phyloP scores from a whole-genome alignment of 2,888 invertebrate species.

The Lasioglossum zephyrum region DNA sequence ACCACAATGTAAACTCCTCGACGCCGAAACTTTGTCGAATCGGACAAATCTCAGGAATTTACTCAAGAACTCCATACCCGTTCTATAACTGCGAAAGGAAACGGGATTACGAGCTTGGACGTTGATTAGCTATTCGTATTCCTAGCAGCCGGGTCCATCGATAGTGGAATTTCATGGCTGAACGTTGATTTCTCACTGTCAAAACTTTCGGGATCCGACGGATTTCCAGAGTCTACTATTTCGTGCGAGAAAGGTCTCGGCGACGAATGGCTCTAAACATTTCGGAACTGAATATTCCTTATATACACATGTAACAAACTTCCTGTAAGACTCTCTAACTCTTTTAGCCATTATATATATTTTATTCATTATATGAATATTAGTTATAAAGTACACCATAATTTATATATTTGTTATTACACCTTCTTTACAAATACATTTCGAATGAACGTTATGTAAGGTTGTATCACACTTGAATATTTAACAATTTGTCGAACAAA shows the following conservation, averaged over 20 bases:
- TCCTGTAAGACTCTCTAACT: too few relatives aligned
- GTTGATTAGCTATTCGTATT: constrained; percentile 38
- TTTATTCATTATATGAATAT: too few relatives aligned
- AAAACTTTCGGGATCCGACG: background rate
- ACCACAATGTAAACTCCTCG: constrained; percentile 70
- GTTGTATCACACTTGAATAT: too few relatives aligned
- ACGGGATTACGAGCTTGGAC: constrained; percentile 36
- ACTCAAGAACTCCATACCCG: constrained; percentile 36
- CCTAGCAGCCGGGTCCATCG: background rate
- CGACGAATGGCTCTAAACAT: background rate
- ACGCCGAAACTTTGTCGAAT: constrained; percentile 67
- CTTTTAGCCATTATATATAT: too few relatives aligned
- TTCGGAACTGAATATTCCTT: background rate
- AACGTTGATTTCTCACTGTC: constrained; percentile 22
- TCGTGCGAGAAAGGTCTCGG: background rate
- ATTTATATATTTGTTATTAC: too few relatives aligned
- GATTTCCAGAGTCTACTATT: background rate
- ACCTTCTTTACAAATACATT: too few relatives aligned
- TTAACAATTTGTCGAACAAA: too few relatives aligned
- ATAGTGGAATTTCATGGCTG: constrained; percentile 5
- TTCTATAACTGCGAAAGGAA: constrained; percentile 26
- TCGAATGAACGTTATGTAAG: too few relatives aligned
- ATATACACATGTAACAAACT: background rate
- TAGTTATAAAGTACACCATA: too few relatives aligned
- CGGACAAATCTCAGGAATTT: constrained; percentile 63